Conservation (phyloP, 2,888 invertebrate genomes). For the Tetragonula carbonaria region DNA sequence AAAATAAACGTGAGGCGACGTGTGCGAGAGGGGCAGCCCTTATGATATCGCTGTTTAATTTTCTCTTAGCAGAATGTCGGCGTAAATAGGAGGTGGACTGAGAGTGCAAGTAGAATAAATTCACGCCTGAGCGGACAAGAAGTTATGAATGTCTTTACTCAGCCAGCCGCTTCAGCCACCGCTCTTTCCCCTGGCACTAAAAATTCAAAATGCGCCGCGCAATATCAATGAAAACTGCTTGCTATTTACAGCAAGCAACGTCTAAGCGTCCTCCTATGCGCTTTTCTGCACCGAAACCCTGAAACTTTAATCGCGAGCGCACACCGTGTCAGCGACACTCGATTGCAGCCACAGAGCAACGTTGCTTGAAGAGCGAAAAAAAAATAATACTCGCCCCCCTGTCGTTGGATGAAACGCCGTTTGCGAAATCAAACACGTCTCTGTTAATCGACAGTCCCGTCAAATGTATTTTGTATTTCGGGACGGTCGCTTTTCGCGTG, state of each 20-base stretch:
- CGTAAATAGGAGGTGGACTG: constrained; percentile 71
- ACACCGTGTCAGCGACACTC: not conserved
- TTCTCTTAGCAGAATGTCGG: constrained; percentile 68
- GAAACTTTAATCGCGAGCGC: constrained; percentile 11
- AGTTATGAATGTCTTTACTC: constrained; percentile 32
- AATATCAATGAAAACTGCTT: constrained; percentile 20
- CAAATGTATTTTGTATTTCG: constrained; percentile 32
- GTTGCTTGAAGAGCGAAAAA: not conserved
- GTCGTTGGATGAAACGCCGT: not conserved
- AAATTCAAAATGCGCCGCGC: not conserved
- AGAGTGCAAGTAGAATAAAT: constrained; percentile 65
- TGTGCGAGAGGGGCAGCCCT: constrained; percentile 35
- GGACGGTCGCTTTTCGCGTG: constrained; percentile 35
- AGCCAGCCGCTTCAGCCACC: not conserved
- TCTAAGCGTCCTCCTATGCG: constrained; percentile 8
- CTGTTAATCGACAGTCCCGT: constrained; percentile 16
- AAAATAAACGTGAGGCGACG: constrained; percentile 61
- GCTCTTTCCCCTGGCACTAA: constrained; percentile 8
- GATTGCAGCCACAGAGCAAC: too few relatives aligned
- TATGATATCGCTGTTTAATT: constrained; percentile 72
- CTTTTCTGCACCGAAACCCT: not conserved
- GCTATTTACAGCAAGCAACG: not conserved
- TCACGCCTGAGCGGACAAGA: constrained; percentile 41
- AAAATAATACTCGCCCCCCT: not conserved
- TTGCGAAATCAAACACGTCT: not conserved